Percentiles rank a stretch among this genome's conserved stretches.
phyloP scores from a whole-genome alignment of 2,888 invertebrate genomes.

The Mesorhabditis belari region DNA sequence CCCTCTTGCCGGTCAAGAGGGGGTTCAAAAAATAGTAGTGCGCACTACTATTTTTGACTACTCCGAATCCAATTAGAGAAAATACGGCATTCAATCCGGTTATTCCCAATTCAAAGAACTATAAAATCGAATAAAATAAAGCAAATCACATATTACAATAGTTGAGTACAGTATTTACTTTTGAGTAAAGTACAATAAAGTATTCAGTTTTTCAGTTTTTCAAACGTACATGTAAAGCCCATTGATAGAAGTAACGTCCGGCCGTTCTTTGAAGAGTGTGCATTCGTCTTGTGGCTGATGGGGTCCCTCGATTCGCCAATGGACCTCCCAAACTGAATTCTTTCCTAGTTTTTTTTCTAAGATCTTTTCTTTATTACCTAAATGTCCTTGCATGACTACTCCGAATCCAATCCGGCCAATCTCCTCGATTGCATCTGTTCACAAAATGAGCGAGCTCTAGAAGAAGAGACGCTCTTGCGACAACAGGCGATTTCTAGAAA shows the following conservation, averaged over 20 bases:
- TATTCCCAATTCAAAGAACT: no score
- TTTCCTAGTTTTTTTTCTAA: background rate
- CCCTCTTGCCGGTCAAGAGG: no score
- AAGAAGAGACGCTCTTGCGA: slow-evolving; percentile 81
- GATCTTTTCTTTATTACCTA: background rate
- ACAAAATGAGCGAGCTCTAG: slow-evolving; percentile 93
- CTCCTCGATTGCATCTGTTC: slow-evolving; percentile 92
- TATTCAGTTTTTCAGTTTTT: background rate
- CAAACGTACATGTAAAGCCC: slow-evolving; percentile 68
- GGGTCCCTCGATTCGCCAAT: slow-evolving; percentile 53
- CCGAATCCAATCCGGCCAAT: slow-evolving; percentile 81
- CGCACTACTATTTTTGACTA: no score
- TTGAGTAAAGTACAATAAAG: background rate
- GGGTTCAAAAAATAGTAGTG: no score
- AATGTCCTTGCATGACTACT: slow-evolving; percentile 28
- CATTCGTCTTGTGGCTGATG: slow-evolving; percentile 42
- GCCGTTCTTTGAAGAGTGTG: slow-evolving; percentile 78
- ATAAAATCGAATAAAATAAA: no score
- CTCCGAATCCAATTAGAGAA: no score
- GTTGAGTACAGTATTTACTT: slow-evolving; percentile 55
- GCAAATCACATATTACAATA: no score
- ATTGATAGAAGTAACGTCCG: slow-evolving; percentile 92
- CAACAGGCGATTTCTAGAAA: slow-evolving; percentile 84
- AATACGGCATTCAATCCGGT: no score
- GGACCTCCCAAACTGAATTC: slow-evolving; percentile 32